phyloP scores from a whole-genome alignment of 2,113 vertebrate species.

The Eurypyga helias region DNA sequence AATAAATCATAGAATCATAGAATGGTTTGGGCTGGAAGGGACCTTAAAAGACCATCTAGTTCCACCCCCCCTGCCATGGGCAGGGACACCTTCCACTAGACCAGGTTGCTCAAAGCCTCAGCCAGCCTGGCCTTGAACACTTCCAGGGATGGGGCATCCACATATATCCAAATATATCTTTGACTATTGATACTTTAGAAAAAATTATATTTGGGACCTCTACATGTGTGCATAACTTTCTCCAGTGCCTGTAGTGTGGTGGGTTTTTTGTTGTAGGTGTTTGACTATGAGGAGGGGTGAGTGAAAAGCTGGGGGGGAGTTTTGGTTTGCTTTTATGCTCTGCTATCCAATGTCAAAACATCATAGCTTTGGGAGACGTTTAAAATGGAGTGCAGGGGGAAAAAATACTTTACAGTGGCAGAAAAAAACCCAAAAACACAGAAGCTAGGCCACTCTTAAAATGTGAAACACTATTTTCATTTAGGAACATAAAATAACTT shows the following conservation, averaged over 20 bases:
- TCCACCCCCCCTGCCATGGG: no score
- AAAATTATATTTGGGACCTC: neutral
- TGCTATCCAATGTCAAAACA: neutral
- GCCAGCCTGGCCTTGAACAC: no score
- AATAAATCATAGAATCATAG: no score
- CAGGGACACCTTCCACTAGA: no score
- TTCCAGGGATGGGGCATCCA: no score
- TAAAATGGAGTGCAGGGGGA: neutral
- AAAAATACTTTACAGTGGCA: neutral
- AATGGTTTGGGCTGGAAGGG: no score
- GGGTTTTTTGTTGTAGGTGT: neutral
- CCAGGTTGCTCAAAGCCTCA: no score
- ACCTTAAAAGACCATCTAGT: no score
- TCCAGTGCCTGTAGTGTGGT: fast-evolving
- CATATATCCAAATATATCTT: no score
- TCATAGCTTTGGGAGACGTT: neutral
- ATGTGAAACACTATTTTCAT: neutral
- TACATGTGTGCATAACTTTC: neutral
- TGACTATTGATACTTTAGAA: neutral
- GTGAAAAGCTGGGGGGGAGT: neutral
- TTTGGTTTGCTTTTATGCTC: neutral
- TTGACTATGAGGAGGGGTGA: neutral
- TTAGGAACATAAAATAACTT: neutral
- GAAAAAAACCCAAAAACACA: neutral
- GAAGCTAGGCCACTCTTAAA: neutral